Percentiles rank a stretch among this genome's conserved stretches.
Conservation (phyloP, 2,113 vertebrate genomes). For the Acrocephalus arundinaceus region DNA sequence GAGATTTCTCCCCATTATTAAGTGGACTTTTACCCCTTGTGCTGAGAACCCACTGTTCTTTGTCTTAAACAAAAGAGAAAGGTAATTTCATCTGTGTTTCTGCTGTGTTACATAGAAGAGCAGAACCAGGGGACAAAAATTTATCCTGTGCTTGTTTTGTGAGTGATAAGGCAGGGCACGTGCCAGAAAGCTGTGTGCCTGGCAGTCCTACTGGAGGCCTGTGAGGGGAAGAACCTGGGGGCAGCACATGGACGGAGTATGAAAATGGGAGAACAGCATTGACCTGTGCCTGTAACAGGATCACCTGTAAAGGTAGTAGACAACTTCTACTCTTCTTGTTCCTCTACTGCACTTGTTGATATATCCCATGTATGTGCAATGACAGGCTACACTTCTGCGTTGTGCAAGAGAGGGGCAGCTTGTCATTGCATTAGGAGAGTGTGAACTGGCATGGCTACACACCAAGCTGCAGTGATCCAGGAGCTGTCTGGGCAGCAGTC, state of each 20-base stretch:
- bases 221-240: not conserved
- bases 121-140: not conserved
- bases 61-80: not conserved
- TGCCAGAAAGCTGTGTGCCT: not conserved
- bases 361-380: not conserved
- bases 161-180: fast-evolving
- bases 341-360: not conserved
- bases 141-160: not conserved
- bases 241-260: not conserved
- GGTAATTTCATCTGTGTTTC: not conserved
- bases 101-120: not conserved
- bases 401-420: not conserved
- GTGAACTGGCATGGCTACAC: not conserved
- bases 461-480: not conserved
- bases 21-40: not conserved
- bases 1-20: not conserved
- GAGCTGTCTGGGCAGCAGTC: not conserved
- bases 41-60: not conserved
- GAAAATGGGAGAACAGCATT: not conserved
- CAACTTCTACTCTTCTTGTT: not conserved
- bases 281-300: not conserved
- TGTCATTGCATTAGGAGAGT: not conserved
- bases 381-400: not conserved
- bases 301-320: not conserved
- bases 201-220: not conserved